phyloP scores from a whole-genome alignment of 2,888 invertebrate genomes.

The Hartigia nigra region DNA sequence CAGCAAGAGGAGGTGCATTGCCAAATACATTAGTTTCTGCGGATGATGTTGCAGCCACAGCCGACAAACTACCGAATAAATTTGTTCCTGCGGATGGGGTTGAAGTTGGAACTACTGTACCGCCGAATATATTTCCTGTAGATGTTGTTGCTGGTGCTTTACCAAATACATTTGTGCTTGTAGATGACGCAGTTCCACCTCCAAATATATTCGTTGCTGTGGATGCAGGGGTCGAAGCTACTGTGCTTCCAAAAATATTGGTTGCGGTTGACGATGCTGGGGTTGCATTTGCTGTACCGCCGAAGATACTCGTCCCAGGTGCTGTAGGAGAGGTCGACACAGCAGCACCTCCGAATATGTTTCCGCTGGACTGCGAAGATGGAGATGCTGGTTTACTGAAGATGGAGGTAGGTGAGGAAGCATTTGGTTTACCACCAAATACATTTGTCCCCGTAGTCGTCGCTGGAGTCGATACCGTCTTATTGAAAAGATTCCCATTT shows the following conservation, averaged over 20 bases:
- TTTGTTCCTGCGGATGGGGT: slow-evolving; percentile 25
- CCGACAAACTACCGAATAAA: slow-evolving; percentile 25
- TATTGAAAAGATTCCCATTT: not conserved
- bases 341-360: not conserved
- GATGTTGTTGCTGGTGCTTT: slow-evolving; percentile 15
- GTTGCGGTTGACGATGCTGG: not conserved
- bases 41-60: slow-evolving; percentile 7
- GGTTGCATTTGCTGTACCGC: not conserved
- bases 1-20: not conserved
- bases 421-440: not conserved
- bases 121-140: not conserved
- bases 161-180: slow-evolving; percentile 16
- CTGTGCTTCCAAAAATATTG: not conserved
- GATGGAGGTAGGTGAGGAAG: not conserved
- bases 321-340: not conserved
- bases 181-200: not conserved
- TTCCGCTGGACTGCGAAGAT: not conserved
- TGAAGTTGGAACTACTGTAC: slow-evolving; percentile 26
- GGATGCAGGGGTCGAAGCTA: not conserved
- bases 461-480: not conserved
- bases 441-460: not conserved
- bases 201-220: not conserved
- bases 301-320: not conserved
- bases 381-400: not conserved
- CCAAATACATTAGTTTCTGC: slow-evolving; percentile 10